Evolutionary conservation across 2,888 invertebrate species (phyloP), one percentile per base, ranked within the genome.

Genomic region (Eupeodes luniger): DNA sequence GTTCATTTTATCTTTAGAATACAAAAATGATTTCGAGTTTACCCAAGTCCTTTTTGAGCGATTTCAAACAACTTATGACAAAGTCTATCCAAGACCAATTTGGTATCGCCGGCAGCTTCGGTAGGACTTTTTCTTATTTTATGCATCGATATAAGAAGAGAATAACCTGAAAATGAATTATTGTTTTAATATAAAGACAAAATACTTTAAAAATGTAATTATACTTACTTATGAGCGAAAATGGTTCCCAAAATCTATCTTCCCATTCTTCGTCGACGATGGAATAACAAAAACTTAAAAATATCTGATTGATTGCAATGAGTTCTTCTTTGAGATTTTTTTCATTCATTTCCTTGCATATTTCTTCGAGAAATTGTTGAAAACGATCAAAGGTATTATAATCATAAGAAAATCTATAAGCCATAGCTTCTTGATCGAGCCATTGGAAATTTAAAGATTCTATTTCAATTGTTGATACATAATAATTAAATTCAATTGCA

Each of bases 41-140:
- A 88, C 88, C 81, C 85, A 19, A 85, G 74, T 69, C 88, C 88
- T 44, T 78, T 85, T 55, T 75, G 53, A n/a, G 81, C 53, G 44
- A 59, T 61, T n/a, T 75, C 14, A 59, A 88, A 88, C 10, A 88
- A 49, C 12, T 59, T 64, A 27, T 81, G 69, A 59, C 88, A 88
- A 14, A 78, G 36, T 5, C 0, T n/a, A 53, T 85, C 78, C 27
- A 84, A 27, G 1, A 72, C 51, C 4, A 75, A 27, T 4, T 27
- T 51, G 27, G 27, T 3, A 27, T 27, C 27, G 27, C 27, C 27
- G 27, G 27, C 6, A 12, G n/a, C 19, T 3, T 62, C 14, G 12
- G 4, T 14, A 34, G 9, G 5, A 44, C 10, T 19, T 69, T 47
- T 88, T 1, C 85, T 62, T 59, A 78, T 81, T 16, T 4, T 69